phyloP scores from a whole-genome alignment of 2,113 vertebrate genomes.

The Isichthys henryi region DNA sequence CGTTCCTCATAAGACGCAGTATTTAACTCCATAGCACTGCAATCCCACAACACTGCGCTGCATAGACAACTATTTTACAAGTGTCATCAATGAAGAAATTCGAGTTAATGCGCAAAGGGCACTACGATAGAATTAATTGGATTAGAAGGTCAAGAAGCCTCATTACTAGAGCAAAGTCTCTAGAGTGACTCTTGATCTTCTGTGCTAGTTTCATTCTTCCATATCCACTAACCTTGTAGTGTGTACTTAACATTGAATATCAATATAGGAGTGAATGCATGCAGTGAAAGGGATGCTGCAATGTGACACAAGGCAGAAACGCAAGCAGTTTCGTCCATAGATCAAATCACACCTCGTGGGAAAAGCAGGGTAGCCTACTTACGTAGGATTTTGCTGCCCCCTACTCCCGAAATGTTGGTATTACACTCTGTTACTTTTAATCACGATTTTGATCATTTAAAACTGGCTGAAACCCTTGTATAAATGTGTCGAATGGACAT shows the following conservation, averaged over 20 bases:
- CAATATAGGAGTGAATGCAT: not conserved
- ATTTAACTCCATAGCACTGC: not conserved
- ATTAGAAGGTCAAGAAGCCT: not conserved
- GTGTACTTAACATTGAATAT: not conserved
- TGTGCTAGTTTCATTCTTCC: not conserved
- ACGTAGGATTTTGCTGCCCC: not conserved
- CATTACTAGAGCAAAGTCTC: not conserved
- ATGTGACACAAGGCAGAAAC: not conserved
- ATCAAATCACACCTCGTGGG: not conserved
- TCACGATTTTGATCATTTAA: not conserved
- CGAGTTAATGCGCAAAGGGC: not conserved
- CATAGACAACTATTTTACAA: not conserved
- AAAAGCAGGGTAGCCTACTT: not conserved
- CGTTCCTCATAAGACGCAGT: not conserved
- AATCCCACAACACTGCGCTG: not conserved
- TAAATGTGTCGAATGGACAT: not conserved
- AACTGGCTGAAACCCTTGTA: not conserved
- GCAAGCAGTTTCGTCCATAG: not conserved
- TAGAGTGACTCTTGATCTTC: not conserved
- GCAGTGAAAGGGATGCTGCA: not conserved
- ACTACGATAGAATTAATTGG: not conserved
- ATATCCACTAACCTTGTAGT: not conserved
- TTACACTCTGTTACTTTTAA: not conserved
- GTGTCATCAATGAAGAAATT: not conserved
- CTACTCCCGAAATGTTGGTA: not conserved